phyloP scores from a whole-genome alignment of 2,888 invertebrate genomes.

The Cephus spinipes region DNA sequence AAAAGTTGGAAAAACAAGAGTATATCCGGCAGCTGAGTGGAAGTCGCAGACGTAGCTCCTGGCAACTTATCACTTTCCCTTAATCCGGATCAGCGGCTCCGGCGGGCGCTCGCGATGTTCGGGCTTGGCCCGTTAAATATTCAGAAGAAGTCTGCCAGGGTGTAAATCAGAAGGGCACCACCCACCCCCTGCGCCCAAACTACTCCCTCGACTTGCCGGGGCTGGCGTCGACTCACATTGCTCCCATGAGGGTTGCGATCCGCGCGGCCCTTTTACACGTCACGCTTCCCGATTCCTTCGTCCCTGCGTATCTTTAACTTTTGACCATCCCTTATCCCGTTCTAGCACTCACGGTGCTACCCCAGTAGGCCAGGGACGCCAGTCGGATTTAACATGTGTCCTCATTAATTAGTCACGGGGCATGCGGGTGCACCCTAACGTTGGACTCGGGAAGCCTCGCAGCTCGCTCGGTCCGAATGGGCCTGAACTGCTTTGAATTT shows the following conservation, averaged over 20 bases:
- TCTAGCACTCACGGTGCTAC: no score
- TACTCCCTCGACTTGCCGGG: conserved; percentile 23
- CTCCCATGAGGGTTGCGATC: conserved; percentile 22
- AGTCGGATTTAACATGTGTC: no score
- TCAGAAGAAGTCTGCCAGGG: conserved; percentile 50
- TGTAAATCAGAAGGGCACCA: conserved; percentile 49
- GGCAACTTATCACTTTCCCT: conserved; percentile 57
- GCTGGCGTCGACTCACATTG: conserved; percentile 33
- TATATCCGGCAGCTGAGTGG: conserved; percentile 21
- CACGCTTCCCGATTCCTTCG: not conserved
- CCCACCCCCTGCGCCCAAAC: conserved; percentile 29
- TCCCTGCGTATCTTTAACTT: not conserved
- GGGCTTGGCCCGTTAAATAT: conserved; percentile 53
- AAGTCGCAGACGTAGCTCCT: conserved; percentile 25
- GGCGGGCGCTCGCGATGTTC: conserved; percentile 38
- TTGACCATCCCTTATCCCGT: not conserved
- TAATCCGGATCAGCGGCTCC: conserved; percentile 53
- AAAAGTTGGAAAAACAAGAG: conserved; percentile 21
- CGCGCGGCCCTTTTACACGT: not conserved
- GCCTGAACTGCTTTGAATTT: no score
- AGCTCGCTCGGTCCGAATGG: no score
- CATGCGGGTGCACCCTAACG: no score
- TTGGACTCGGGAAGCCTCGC: no score
- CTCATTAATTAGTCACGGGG: no score
- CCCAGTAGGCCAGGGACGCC: no score